Base-by-base conservation (phyloP, 2,797 vertebrate species). In the Typhlichthys subterraneus region DNA sequence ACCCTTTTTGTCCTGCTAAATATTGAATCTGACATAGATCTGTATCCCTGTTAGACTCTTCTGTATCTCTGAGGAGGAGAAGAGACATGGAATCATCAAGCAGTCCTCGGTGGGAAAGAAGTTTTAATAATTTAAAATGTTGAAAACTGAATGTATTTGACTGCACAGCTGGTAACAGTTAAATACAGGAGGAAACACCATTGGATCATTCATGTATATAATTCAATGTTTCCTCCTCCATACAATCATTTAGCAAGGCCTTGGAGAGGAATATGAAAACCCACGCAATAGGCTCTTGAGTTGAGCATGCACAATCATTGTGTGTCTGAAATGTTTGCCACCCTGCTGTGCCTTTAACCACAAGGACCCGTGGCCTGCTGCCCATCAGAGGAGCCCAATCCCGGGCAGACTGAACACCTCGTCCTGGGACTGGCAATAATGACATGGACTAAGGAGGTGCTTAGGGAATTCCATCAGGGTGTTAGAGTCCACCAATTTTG, bases 241-340 rank as follows among this genome's bases (percentile, higher is more conserved):
- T 67, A 12, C 46, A 29, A 56, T 7, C 1, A 51, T 4, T 53
- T 49, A 2, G 4, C n/a, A 15, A 9, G 53, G 45, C 47, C 5
- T 12, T 12, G 1, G 53, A 12, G 61, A 61, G 11, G 59, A 63
- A 58, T 62, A 38, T 13, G 12, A 23, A 55, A 67, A 50, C 42
- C 29, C 14, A 23, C 42, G 14, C n/a, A 12, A 29, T 42, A 11
- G 14, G 47, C 62, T 45, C 53, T 67, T 42, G 6, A 67, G 53
- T 2, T 0, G 12, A 53, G 59, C 65, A 70, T 52, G 72, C 47
- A 68, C 67, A 64, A 29, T 57, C 60, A 11, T 58, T 60, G 60
- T 61, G 79, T 71, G 59, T 15, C 55, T 59, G 1, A 86, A 86
- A 85, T 84, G 81, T 75, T 52, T 60, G 46, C 15, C 1, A 50